Evolutionary conservation across 2,888 invertebrate species (phyloP).

Genomic region (Meghimatium bilineatum): DNA sequence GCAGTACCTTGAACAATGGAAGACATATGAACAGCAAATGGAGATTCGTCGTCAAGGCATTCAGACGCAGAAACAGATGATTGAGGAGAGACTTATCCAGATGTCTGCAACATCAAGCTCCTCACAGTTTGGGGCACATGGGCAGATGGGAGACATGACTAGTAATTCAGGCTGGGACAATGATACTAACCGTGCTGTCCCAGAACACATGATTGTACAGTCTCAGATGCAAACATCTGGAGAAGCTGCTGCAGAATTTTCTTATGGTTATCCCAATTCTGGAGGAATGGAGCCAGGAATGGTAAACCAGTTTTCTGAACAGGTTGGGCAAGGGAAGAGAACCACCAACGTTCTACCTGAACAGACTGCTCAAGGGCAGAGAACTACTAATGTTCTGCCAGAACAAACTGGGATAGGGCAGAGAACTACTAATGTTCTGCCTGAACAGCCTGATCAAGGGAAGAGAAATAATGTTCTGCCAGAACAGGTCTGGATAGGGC

Average conservation of each 20-base stretch:
- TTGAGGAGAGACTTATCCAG: conserved; percentile 33
- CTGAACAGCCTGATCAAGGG: no score
- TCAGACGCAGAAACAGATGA: conserved; percentile 60
- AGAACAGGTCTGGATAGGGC: no score
- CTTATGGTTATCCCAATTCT: background rate
- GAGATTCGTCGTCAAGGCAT: conserved; percentile 69
- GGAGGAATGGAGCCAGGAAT: background rate
- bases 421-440: no score
- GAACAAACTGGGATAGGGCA: no score
- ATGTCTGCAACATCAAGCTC: background rate
- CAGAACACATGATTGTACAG: background rate
- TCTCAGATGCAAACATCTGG: background rate
- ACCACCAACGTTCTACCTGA: no score
- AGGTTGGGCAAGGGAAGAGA: no score
- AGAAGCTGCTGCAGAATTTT: background rate
- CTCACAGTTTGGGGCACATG: background rate
- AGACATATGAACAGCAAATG: conserved; percentile 81
- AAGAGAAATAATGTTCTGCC: no score
- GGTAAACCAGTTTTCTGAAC: conserved; percentile 11
- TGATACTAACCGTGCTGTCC: background rate
- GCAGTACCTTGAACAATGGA: conserved; percentile 91
- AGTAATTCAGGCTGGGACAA: background rate
- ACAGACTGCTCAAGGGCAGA: no score
- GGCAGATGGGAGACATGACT: conserved; percentile 31
- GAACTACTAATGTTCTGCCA: no score